Conservation (phyloP, 1,140 invertebrate species). For the Dufourea novaeangliae region DNA sequence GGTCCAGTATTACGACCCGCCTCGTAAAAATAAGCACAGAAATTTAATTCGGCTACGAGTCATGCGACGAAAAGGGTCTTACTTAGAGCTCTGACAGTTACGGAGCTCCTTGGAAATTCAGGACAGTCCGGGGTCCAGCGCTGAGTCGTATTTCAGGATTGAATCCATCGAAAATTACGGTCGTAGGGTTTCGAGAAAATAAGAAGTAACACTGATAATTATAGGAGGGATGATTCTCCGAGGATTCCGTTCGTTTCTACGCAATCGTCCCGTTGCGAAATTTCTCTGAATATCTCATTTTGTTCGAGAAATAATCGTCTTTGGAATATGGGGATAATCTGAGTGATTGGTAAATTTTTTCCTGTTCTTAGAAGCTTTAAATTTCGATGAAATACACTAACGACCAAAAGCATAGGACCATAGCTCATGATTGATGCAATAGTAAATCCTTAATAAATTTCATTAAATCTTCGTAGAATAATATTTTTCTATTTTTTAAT, state of each 20-base stretch:
- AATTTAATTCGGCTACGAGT: conserved; percentile 45
- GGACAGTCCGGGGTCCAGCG: background rate
- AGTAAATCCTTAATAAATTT: too few species aligned
- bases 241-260: too few species aligned
- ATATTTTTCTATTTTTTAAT: too few species aligned
- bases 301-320: background rate
- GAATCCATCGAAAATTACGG: background rate
- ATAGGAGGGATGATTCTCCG: background rate
- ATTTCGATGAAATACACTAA: background rate
- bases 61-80: conserved; percentile 12
- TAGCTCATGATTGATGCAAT: too few species aligned
- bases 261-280: too few species aligned
- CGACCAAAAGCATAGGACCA: too few species aligned
- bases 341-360: background rate
- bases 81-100: conserved; percentile 23
- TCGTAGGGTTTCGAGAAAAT: background rate
- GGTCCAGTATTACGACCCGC: background rate
- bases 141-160: background rate
- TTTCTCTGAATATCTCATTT: too few species aligned
- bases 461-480: too few species aligned
- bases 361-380: background rate
- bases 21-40: conserved; percentile 42
- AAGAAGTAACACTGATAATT: conserved; percentile 10
- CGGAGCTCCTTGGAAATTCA: conserved; percentile 14
- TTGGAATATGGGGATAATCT: background rate